These are phyloP conservation scores for Ophion slaviceki DNA, from an alignment of 2,888 invertebrate genomes.

Conservation along the genomic window DNA sequence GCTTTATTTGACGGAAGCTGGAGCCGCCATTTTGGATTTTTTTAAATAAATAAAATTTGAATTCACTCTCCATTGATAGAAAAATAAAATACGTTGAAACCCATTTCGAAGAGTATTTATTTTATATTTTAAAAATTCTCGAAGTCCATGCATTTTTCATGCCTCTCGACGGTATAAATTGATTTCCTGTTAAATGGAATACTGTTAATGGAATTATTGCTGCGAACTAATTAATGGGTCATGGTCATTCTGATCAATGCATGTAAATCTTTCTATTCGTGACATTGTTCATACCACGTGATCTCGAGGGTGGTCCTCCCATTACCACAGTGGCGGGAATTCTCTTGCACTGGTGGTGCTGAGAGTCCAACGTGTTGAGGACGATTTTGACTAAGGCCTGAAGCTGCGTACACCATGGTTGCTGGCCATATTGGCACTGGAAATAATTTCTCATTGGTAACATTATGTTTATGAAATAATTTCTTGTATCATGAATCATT, in stretches of 20 bases:
- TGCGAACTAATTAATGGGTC: not conserved
- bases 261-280: not conserved
- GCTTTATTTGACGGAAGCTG: no score
- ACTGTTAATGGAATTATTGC: no score
- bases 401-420: constrained; percentile 88
- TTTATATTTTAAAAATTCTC: no score
- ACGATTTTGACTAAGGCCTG: constrained; percentile 94
- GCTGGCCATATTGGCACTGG: constrained; percentile 91
- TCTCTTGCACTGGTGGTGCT: constrained; percentile 95
- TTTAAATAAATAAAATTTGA: no score
- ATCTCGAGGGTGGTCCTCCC: constrained; percentile 88
- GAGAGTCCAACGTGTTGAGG: constrained; percentile 95
- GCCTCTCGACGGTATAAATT: no score
- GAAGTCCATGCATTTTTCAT: no score
- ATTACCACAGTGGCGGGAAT: constrained; percentile 92
- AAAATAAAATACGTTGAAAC: no score
- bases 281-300: constrained; percentile 85
- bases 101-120: no score
- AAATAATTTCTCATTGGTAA: constrained; percentile 71
- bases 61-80: no score
- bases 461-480: not conserved
- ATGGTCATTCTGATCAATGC: not conserved
- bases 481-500: not conserved
- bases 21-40: no score
- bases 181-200: no score